Evolutionary conservation across 2,888 invertebrate genomes (phyloP).

Genomic region (Apamea anceps): DNA sequence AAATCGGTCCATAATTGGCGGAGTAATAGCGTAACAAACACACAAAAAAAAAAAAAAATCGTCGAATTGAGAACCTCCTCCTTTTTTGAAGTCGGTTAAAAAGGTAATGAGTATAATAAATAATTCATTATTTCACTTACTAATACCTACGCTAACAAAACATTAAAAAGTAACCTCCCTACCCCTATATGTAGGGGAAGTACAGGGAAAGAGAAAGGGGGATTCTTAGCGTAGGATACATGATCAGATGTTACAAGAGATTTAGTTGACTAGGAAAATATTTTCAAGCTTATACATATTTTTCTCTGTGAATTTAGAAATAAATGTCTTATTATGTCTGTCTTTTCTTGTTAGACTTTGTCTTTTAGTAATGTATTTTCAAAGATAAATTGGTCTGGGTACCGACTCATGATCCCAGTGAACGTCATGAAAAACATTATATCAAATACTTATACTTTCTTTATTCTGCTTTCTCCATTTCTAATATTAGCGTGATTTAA

Average conservation of each 20-base stretch:
- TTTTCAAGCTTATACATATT: background rate
- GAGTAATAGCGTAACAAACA: too few relatives aligned
- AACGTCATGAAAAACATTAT: background rate
- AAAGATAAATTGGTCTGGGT: background rate
- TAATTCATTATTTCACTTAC: too few relatives aligned
- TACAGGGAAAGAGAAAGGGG: background rate
- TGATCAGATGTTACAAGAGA: slow-evolving; percentile 22
- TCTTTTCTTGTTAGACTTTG: background rate
- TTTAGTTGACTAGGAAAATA: slow-evolving; percentile 40
- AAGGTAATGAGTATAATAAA: too few relatives aligned
- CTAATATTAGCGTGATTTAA: background rate
- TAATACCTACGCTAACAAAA: background rate
- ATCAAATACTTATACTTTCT: background rate
- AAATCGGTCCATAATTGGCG: too few relatives aligned
- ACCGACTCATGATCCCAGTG: background rate
- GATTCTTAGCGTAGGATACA: slow-evolving; percentile 9
- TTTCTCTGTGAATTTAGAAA: background rate
- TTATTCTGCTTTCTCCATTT: background rate
- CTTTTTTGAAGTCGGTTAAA: too few relatives aligned
- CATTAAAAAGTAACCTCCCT: background rate
- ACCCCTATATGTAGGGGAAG: background rate
- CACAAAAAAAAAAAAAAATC: too few relatives aligned
- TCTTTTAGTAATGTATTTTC: background rate
- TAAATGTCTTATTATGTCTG: background rate
- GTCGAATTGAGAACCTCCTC: too few relatives aligned